Percentiles rank a stretch among this genome's conserved stretches.
phyloP scores from a whole-genome alignment of 1,140 invertebrate genomes.

The Magallana angulata region DNA sequence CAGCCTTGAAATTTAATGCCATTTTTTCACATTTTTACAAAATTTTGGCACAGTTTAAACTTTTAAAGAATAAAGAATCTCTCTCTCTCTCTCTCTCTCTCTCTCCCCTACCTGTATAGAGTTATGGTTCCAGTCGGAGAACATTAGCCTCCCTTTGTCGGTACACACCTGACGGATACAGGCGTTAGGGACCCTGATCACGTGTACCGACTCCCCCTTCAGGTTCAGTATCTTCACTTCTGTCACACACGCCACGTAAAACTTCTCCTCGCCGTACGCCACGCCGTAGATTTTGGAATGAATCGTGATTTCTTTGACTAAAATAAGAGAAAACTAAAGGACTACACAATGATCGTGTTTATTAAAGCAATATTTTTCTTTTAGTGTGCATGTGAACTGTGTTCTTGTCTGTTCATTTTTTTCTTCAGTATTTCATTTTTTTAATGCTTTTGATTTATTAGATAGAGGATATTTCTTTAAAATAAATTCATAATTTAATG shows the following conservation, averaged over 20 bases:
- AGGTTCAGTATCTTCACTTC: conserved; percentile 36
- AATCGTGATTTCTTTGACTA: conserved; percentile 36
- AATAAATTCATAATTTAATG: no score
- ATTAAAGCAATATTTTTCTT: no score
- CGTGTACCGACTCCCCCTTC: background rate
- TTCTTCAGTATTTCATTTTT: no score
- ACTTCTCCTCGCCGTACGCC: conserved; percentile 27
- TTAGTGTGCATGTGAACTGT: background rate
- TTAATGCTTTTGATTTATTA: no score
- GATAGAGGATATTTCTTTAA: no score
- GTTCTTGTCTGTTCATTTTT: no score
- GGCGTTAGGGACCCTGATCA: conserved; percentile 19
- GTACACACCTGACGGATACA: conserved; percentile 37
- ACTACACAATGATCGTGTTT: background rate
- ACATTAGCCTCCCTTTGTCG: conserved; percentile 9
- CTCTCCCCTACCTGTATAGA: background rate
- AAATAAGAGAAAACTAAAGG: background rate
- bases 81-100: no score
- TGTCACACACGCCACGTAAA: conserved; percentile 18
- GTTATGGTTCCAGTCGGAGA: conserved; percentile 42
- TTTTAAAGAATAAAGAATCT: no score
- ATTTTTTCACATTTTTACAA: no score
- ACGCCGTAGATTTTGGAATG: conserved; percentile 22
- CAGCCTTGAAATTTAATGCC: no score
- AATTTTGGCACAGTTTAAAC: no score